These are phyloP conservation scores for Drosophila helvetica DNA, from an alignment of 2,888 invertebrate genomes.

Conservation along the genomic window DNA sequence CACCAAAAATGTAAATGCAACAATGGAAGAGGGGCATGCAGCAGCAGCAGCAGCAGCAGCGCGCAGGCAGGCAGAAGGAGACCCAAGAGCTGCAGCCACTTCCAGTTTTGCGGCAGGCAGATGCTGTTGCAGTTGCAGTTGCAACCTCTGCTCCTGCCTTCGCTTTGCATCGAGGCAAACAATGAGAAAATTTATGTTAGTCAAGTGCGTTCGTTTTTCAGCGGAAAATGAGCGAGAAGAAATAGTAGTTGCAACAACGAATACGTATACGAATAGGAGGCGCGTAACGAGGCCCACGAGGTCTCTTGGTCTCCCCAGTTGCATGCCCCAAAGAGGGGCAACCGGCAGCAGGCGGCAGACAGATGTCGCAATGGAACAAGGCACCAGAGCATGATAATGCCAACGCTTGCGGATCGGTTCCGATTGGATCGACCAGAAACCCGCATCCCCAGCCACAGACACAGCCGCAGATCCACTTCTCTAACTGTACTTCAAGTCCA, in stretches of 20 bases:
- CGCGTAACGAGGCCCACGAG: slow-evolving; percentile 64
- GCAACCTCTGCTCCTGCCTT: slow-evolving; percentile 23
- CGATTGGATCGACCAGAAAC: slow-evolving; percentile 31
- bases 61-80: slow-evolving; percentile 54
- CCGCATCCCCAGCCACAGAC: too few relatives aligned
- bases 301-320: too few relatives aligned
- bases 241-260: slow-evolving; percentile 55
- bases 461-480: not conserved
- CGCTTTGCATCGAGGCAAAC: slow-evolving; percentile 53
- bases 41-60: slow-evolving; percentile 21
- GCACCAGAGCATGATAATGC: slow-evolving; percentile 29
- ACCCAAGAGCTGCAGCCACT: slow-evolving; percentile 29
- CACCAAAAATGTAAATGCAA: slow-evolving; percentile 83
- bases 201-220: slow-evolving; percentile 73
- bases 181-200: slow-evolving; percentile 79
- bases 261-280: too few relatives aligned
- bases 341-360: not conserved
- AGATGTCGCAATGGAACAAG: slow-evolving; percentile 29
- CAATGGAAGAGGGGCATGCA: slow-evolving; percentile 51
- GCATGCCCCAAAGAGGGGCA: too few relatives aligned
- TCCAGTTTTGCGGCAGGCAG: slow-evolving; percentile 24
- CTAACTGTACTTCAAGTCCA: slow-evolving; percentile 44
- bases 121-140: slow-evolving; percentile 12
- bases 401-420: slow-evolving; percentile 42
- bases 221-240: slow-evolving; percentile 64